Base-by-base conservation (phyloP, 2,797 vertebrate genomes). In the Eidolon dupreanum region DNA sequence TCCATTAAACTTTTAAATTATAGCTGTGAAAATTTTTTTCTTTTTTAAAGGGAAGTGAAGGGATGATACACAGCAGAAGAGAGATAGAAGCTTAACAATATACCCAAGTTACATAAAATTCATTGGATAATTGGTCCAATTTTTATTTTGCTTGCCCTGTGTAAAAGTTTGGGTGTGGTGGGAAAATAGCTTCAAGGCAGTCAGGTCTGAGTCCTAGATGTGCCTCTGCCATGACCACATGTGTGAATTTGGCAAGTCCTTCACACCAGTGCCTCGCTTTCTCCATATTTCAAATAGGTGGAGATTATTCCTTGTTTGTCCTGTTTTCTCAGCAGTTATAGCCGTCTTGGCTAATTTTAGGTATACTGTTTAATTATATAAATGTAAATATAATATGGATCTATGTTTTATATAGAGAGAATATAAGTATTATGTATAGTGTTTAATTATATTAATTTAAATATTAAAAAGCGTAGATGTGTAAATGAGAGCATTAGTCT, bases 401-500 rank as follows among this genome's bases (percentile, higher is more conserved):
- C 13, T 77, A 17, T 83, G 17, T 46, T 78, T 74, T 16, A 77
- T 88, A 28, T 78, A 79, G 33, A 41, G 2, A 82, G 38, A 51
- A 78, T 73, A 83, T 38, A 88, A 88, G 8, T 59, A 13, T 0
- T 91, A 22, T 55, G 0, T 31, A 33, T n/a, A 46, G 12, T 79
- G 36, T 85, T 84, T 84, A 66, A 92, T 68, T 92, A 46, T 17
- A 65, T 87, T 53, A 73, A 53, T 57, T 89, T 86, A 92, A 87
- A 84, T 13, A n/a, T 86, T 41, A 51, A 86, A 79, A 31, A 26
- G 2, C 1, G 33, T 31, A 57, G 28, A 11, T 43, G 5, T 46
- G 28, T 66, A 96, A 71, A 70, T 71, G 4, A 46, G 19, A 79
- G 4, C 46, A 6, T 70, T 92, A 46, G 12, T 61, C 5, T 81